Base-by-base conservation (phyloP, 2,797 vertebrate genomes). In the Toxotes lorentzi region DNA sequence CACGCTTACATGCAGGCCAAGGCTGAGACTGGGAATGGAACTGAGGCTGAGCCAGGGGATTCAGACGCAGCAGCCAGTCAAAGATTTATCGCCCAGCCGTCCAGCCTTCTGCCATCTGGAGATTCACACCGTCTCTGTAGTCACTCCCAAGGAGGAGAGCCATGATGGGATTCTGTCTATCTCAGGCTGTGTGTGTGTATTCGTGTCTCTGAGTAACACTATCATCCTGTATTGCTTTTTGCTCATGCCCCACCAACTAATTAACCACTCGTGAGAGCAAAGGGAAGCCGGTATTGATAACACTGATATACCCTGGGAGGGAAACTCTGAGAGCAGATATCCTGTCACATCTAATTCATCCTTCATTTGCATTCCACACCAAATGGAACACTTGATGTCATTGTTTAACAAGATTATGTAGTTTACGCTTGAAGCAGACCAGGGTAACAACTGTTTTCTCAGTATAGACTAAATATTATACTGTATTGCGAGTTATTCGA, bases 1-100 rank as follows among this genome's bases (percentile, higher is more conserved):
- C 69, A 69, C 27, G 11, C 56, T 56, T 61, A 83, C 76, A 70
- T 40, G 43, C 69, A 81, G 89, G 81, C 83, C 72, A 47, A 81
- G 78, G 72, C 78, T 79, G 57, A 73, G 78, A 72, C 67, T 81
- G 66, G 67, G 73, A 86, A 75, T 74, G 83, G 65, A 83, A 56
- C 66, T 59, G 73, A 85, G 75, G 76, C 78, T 82, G 86, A 89
- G 91, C 88, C 89, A 81, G 69, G 85, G 86, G 86, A 91, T 88
- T 86, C 89, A 82, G 78, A 89, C 84, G 79, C 89, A 87, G 89
- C 89, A 87, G 87, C 90, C 93, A 90, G 89, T 94, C 91, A 93
- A 89, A 93, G 87, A 91, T 93, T 90, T 89, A 93, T 92, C 89
- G 82, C 79, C 80, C 80, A 81, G 77, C 85, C 85, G 81, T 90